Percentiles rank a stretch among this genome's conserved stretches.
Conservation (phyloP, 2,797 vertebrate genomes). For the Triplophysa bombifrons region DNA sequence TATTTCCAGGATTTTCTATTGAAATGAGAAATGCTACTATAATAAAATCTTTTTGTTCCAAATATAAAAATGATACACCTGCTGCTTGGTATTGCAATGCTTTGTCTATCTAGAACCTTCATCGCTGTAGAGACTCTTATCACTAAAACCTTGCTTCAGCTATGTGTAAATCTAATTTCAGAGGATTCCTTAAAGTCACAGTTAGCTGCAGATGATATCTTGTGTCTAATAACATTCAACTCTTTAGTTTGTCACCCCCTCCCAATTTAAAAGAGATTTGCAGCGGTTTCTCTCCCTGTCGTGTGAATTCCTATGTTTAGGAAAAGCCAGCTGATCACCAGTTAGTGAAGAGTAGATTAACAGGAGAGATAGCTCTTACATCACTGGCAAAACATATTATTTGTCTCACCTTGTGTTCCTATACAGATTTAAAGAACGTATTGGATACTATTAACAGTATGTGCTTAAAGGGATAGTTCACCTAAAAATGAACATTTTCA, state of each 20-base stretch:
- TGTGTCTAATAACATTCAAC: not conserved
- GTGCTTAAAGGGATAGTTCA: not conserved
- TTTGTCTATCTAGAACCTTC: not conserved
- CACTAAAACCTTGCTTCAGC: not conserved
- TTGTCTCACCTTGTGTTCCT: no score
- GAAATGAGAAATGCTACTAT: not conserved
- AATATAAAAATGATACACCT: not conserved
- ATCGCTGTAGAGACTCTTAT: not conserved
- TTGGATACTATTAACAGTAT: no score
- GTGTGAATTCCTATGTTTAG: not conserved
- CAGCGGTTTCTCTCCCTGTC: not conserved
- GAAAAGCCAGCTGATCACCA: not conserved
- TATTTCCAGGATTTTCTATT: not conserved
- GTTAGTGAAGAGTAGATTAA: not conserved
- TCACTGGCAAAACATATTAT: not conserved
- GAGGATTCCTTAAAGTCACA: not conserved
- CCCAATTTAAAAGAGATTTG: not conserved
- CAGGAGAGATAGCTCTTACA: not conserved
- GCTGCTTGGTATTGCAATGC: not conserved
- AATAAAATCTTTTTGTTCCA: not conserved
- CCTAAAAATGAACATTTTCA: no score
- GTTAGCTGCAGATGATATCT: not conserved
- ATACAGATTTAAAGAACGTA: no score
- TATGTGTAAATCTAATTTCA: not conserved
- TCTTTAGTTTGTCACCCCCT: not conserved